Evolutionary conservation across 1,140 invertebrate genomes (phyloP), one percentile per base, ranked within the genome.

Genomic region (Neuroterus valhalla): DNA sequence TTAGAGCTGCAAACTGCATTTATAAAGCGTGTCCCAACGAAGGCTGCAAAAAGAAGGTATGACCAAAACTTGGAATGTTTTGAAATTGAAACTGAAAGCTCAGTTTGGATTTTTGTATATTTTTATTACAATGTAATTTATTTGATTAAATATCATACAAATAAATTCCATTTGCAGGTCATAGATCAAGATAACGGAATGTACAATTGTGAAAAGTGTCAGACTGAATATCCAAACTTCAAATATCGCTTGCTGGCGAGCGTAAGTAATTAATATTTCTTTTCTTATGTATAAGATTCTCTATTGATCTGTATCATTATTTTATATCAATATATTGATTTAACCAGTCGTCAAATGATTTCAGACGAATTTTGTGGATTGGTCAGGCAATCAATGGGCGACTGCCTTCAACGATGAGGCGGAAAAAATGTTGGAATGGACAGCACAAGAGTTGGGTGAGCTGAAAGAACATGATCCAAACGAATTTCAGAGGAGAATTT

Each of bases 121-220:
- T 45, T 23, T 66, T 45, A 38, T 38, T 38, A 38, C 6, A 38
- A n/a, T n/a, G n/a, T n/a, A n/a, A n/a, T n/a, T n/a, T n/a, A 10
- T 38, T 1, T 8, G 10, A 8, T 38, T 38, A 8, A 8, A 38
- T 38, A 38, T 38, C 1, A 38, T 38, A 8, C 10, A 38, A 38
- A 38, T 38, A 8, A 38, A 38, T 74, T 79, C 19, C 75, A 50
- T 50, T 82, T 86, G 23, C 69, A 92, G 91, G 87, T 97, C 1
- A 90, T 98, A 31, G 97, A 99, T 90, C 92, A 94, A 84, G 93
- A 95, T 55, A 97, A 97, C 87, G 96, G 95, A 8, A 91, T 94
- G 79, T 99, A 94, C 86, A 92, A 96, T 75, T 99, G 98, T 88
- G 98, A 99, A 87, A 99, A 99, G 88, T 99, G 98, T 87, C 93